Conservation (phyloP, 2,888 invertebrate species). For the Apocheima hispidaria region DNA sequence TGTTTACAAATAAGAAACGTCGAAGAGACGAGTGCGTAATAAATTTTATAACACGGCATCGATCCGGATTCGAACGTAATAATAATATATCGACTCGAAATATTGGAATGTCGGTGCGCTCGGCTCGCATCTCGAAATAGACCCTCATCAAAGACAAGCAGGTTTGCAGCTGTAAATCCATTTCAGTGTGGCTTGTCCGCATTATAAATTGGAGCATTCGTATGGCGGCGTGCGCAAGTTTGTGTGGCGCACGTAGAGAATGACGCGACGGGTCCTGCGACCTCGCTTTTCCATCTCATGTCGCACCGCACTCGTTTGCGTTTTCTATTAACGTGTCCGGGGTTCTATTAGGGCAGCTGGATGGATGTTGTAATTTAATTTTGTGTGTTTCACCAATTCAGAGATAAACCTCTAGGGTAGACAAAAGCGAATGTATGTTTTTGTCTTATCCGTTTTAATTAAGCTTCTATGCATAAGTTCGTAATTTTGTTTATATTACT, state of each 20-base stretch:
- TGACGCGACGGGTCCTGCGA: slow-evolving; percentile 60
- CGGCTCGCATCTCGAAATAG: slow-evolving; percentile 82
- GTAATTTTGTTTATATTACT: slow-evolving; percentile 49
- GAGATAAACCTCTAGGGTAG: slow-evolving; percentile 49
- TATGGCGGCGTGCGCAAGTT: slow-evolving; percentile 52
- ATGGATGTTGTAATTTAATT: slow-evolving; percentile 77
- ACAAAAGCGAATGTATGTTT: slow-evolving; percentile 44
- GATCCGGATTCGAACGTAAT: slow-evolving; percentile 82
- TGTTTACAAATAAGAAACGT: slow-evolving; percentile 84
- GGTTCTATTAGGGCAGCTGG: slow-evolving; percentile 73
- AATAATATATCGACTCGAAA: slow-evolving; percentile 84
- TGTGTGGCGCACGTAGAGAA: slow-evolving; percentile 54
- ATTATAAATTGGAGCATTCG: slow-evolving; percentile 82
- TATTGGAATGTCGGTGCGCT: slow-evolving; percentile 84
- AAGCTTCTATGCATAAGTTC: slow-evolving; percentile 54
- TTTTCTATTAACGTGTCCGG: slow-evolving; percentile 79
- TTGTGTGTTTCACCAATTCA: slow-evolving; percentile 66
- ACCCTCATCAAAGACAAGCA: slow-evolving; percentile 86
- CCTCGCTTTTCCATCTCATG: slow-evolving; percentile 65
- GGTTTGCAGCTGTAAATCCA: slow-evolving; percentile 86
- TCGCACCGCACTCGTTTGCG: slow-evolving; percentile 74
- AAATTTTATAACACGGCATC: slow-evolving; percentile 84
- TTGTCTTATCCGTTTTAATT: slow-evolving; percentile 26
- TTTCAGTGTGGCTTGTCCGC: slow-evolving; percentile 84
- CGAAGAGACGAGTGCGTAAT: slow-evolving; percentile 81